Percentiles rank a stretch among this genome's conserved stretches.
phyloP scores from a whole-genome alignment of 2,888 invertebrate species.

The Phrixothrix hirtus region DNA sequence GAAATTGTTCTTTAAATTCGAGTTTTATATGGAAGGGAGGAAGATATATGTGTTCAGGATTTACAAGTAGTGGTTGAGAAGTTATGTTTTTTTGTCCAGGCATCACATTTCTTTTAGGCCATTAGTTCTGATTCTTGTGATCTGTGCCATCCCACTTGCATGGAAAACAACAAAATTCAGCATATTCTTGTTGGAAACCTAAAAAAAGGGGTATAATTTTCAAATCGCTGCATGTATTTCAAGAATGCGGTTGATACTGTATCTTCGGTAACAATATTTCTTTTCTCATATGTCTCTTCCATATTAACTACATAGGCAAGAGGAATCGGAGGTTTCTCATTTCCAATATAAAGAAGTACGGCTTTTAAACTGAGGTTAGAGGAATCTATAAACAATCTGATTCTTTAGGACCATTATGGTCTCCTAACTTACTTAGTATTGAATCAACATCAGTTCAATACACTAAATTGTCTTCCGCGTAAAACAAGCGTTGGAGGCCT shows the following conservation, averaged over 20 bases:
- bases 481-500: not conserved
- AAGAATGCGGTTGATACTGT: not conserved
- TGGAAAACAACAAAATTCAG: slow-evolving; percentile 1
- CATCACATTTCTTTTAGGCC: too few relatives aligned
- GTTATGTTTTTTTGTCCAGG: too few relatives aligned
- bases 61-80: not conserved
- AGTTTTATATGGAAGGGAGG: too few relatives aligned
- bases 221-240: not conserved
- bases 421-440: not conserved
- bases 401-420: not conserved
- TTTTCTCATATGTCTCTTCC: too few relatives aligned
- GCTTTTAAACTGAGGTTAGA: too few relatives aligned
- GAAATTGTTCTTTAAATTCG: slow-evolving; percentile 18
- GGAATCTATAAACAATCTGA: too few relatives aligned
- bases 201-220: slow-evolving; percentile 3
- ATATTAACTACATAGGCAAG: too few relatives aligned
- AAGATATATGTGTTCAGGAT: slow-evolving; percentile 6
- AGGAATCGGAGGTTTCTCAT: too few relatives aligned
- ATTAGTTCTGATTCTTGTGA: not conserved
- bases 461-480: too few relatives aligned
- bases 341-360: too few relatives aligned
- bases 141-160: too few relatives aligned
- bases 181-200: not conserved
- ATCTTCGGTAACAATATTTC: not conserved
- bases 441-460: not conserved